Evolutionary conservation across 2,888 invertebrate species (phyloP).

Genomic region (Tetanocera ferruginea): DNA sequence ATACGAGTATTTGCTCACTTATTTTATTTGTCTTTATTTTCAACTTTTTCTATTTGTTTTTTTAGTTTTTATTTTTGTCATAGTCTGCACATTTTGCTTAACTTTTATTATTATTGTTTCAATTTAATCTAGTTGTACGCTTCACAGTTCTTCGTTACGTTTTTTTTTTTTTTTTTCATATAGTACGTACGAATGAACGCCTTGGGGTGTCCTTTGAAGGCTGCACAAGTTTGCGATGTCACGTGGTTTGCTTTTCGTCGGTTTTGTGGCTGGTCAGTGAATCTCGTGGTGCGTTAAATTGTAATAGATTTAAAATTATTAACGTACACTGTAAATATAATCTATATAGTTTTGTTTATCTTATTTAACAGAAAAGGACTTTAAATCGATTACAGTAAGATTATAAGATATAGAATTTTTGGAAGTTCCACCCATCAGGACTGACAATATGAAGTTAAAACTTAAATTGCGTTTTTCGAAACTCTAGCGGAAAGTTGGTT

Average conservation of each 20-base stretch:
- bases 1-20: too few species aligned
- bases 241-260: not conserved
- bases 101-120: constrained; percentile 31
- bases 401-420: too few species aligned
- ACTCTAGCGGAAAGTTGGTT: too few species aligned
- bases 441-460: too few species aligned
- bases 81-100: not conserved
- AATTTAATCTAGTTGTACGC: constrained; percentile 7
- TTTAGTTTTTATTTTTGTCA: not conserved
- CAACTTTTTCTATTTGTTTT: not conserved
- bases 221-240: not conserved
- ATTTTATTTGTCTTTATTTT: not conserved
- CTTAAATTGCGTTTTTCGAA: too few species aligned
- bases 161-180: not conserved
- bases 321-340: not conserved
- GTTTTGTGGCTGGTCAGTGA: constrained; percentile 11
- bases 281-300: constrained; percentile 4
- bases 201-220: constrained; percentile 1
- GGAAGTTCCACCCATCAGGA: too few species aligned
- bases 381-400: too few species aligned
- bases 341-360: too few species aligned
- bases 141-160: not conserved
- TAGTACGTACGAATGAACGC: not conserved
- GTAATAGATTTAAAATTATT: constrained; percentile 14
- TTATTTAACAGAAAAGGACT: too few species aligned